Percentiles rank a stretch among this genome's conserved stretches.
These are phyloP conservation scores for Danionella dracula DNA, from an alignment of 2,797 vertebrate genomes.

Conservation along the genomic window DNA sequence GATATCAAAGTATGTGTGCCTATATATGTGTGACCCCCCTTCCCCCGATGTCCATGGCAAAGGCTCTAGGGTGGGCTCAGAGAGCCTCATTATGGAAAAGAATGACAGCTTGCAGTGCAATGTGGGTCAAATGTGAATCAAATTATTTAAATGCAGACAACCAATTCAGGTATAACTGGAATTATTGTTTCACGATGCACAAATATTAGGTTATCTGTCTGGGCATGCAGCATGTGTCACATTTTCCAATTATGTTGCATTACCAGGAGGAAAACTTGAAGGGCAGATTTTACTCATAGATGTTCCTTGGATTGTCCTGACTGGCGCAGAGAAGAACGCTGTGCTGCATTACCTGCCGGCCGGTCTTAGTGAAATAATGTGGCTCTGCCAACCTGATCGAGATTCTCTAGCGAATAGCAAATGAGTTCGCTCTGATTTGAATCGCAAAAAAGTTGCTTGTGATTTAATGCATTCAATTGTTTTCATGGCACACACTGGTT, in stretches of 20 bases:
- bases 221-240: conserved; percentile 4
- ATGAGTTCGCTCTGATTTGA: background rate
- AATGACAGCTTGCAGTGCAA: conserved; percentile 46
- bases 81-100: conserved; percentile 40
- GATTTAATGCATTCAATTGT: conserved; percentile 14
- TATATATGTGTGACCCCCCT: conserved; percentile 7
- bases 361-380: conserved; percentile 66
- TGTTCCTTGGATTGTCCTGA: conserved; percentile 9
- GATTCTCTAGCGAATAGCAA: conserved; percentile 5
- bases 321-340: conserved; percentile 46
- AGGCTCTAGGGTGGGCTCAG: conserved; percentile 18
- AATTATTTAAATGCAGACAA: conserved; percentile 39
- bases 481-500: background rate
- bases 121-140: conserved; percentile 40
- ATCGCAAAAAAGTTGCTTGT: background rate
- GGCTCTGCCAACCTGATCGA: conserved; percentile 44
- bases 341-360: conserved; percentile 62
- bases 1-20: conserved; percentile 14
- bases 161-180: conserved; percentile 31
- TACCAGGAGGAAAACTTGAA: background rate
- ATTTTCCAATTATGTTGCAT: conserved; percentile 9
- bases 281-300: background rate
- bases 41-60: conserved; percentile 27
- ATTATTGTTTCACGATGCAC: conserved; percentile 1
- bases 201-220: background rate